A percentile compares a stretch with the other conserved stretches of the same genome.
These are phyloP conservation scores for Eupithecia subfuscata DNA, from an alignment of 2,888 invertebrate genomes.

Conservation along the genomic window DNA sequence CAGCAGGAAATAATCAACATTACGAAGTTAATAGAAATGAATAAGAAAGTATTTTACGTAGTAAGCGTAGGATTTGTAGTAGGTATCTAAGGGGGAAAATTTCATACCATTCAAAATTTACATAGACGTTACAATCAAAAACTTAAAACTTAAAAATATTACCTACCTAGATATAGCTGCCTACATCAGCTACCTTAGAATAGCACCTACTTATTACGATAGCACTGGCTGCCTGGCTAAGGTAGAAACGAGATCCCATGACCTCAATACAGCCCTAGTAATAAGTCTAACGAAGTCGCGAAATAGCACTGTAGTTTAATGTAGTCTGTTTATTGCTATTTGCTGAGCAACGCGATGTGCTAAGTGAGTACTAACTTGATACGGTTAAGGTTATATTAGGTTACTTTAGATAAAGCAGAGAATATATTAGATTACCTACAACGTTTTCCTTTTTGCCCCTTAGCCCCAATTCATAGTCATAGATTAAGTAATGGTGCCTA, in stretches of 20 bases:
- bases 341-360: neutral
- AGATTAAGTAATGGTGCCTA: no score
- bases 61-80: neutral
- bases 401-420: no score
- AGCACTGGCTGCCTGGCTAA: neutral
- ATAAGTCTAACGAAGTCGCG: conserved; percentile 1
- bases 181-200: neutral
- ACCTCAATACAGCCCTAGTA: neutral
- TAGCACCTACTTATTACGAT: no score
- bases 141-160: neutral
- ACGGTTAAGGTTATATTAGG: neutral
- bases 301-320: neutral
- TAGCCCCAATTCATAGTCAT: no score
- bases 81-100: neutral
- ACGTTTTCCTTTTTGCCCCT: no score
- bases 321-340: neutral
- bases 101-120: neutral
- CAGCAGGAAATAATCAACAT: neutral
- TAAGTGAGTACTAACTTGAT: neutral
- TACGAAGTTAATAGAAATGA: neutral
- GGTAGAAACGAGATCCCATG: neutral
- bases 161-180: neutral
- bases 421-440: no score
- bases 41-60: neutral
- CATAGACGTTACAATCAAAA: neutral